Base-by-base conservation (phyloP, 2,888 invertebrate genomes). In the Biston stratarius region DNA sequence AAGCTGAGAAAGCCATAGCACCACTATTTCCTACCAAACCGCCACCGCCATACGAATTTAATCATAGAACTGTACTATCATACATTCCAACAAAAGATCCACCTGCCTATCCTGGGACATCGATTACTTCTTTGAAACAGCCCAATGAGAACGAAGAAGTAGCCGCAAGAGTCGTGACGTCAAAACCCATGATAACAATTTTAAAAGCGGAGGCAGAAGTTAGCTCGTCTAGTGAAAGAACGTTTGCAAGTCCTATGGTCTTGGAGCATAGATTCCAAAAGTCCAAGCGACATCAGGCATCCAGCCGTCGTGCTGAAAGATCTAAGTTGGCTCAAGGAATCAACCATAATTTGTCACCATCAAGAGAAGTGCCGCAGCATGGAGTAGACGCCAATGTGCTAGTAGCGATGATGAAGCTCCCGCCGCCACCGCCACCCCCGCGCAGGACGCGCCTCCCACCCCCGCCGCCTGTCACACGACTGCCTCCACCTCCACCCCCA, bases 141-240 rank as follows among this genome's bases (percentile, higher is more conserved):
- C 68, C 75, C 11, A 79, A 69, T 48, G 91, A 92, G 36, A 92
- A 92, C 71, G 96, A 96, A 86, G 97, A 97, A 90, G 96, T 96
- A 0, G 94, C 96, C 57, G 97, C 97, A 0, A 94, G 97, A 71
- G 96, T 97, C 73, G 96, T 97, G 44, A 97, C 96, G 38, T 96
- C 96, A 0, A 95, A 96, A 70, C 96, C 97, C 0, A 96, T 96
- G 86, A 96, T 96, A 63, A 97, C 95, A 82, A 96, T 97, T 70
- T 91, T 97, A 33, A 97, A 96, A 79, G 97, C 97, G 10, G 97
- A 97, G 83, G 96, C 97, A 0, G 94, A 96, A 70, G 95, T 97
- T 6, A 95, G 95, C 73, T 92, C 95, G 7, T 95, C 95, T 62
- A 95, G 96, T 56, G 95, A 96, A 83, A 86, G 94, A 77, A 94